Conservation (phyloP, 2,797 vertebrate species). For the Gambelia wislizenii region DNA sequence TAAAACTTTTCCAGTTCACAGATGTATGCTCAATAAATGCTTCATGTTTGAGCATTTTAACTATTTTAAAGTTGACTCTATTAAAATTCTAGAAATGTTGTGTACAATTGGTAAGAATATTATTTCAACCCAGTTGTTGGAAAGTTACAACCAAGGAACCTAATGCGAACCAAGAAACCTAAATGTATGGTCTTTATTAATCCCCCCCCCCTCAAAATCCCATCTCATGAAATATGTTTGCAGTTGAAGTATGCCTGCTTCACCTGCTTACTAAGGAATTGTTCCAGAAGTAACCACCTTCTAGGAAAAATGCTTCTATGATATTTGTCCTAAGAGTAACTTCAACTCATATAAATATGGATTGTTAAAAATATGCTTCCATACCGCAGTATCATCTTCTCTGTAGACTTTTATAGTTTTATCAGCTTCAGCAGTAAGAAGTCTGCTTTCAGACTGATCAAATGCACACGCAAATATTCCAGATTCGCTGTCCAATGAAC, state of each 20-base stretch:
- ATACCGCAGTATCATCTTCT: conserved; percentile 95
- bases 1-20: background rate
- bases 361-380: conserved; percentile 48
- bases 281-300: conserved; percentile 8
- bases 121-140: background rate
- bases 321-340: background rate
- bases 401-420: conserved; percentile 99
- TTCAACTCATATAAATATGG: background rate
- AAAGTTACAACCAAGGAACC: background rate
- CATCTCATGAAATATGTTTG: background rate
- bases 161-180: too few relatives aligned
- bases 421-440: conserved; percentile 97
- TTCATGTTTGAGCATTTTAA: background rate
- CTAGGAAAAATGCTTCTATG: background rate
- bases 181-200: too few relatives aligned
- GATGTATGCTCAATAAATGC: background rate
- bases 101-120: background rate
- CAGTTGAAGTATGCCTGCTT: background rate
- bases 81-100: background rate
- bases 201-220: too few relatives aligned
- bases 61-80: background rate
- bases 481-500: conserved; percentile 97
- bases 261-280: background rate
- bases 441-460: conserved; percentile 92
- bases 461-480: conserved; percentile 97